A percentile compares a stretch with the other conserved stretches of the same genome.
phyloP scores from a whole-genome alignment of 2,113 vertebrate species.

The Heterocephalus glaber region DNA sequence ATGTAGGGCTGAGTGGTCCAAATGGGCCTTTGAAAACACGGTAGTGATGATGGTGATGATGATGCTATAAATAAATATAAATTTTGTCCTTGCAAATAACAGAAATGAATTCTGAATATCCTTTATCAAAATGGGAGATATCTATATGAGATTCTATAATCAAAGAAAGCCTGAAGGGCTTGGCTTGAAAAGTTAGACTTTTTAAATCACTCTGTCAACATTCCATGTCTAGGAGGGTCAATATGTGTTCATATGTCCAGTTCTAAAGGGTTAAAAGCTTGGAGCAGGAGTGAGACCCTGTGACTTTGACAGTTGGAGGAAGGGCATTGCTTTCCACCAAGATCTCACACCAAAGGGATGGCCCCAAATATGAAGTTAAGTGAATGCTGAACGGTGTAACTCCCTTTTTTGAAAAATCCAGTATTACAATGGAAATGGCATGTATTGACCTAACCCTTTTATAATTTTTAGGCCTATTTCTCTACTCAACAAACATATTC shows the following conservation, averaged over 20 bases:
- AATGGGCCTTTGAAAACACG: background rate
- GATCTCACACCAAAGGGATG: background rate
- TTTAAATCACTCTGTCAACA: background rate
- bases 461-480: background rate
- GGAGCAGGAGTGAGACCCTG: background rate
- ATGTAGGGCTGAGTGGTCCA: background rate
- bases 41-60: background rate
- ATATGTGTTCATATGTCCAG: background rate
- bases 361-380: background rate
- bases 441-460: background rate
- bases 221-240: no score
- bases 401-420: background rate
- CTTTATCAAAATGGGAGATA: background rate
- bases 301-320: background rate
- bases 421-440: background rate
- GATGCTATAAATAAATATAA: background rate
- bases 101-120: background rate
- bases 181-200: background rate
- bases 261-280: background rate
- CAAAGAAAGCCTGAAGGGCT: background rate
- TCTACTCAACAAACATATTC: background rate
- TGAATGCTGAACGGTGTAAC: background rate
- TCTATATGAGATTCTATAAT: background rate
- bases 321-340: background rate
- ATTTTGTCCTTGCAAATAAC: background rate